Base-by-base conservation (phyloP, 30 jellyfish, hydroid and myxozoan species). In the Mastigias papua region DNA sequence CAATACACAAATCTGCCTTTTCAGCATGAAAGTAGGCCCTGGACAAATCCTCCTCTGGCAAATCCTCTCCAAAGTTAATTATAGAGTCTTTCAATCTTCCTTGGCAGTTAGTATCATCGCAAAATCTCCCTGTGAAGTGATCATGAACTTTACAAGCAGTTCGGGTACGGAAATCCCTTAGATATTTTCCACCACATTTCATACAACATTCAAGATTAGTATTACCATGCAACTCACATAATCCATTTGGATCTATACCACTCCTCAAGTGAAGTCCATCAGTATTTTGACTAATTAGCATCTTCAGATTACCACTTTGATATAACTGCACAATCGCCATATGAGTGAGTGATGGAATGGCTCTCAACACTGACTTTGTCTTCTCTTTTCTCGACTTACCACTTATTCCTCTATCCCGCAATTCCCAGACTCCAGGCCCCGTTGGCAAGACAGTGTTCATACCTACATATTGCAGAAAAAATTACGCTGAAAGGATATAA, bases 351-450 rank as follows among this genome's bases (percentile, higher is more conserved):
- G 98, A 87, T 8, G 98, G 98, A 16, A 93, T 69, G 23, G 98
- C 98, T 64, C 82, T 90, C 60, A 93, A 62, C 29, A 76, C 86
- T 2, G 89, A 48, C 48, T 61, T 74, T 0, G 87, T 85, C 34
- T 75, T 84, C 21, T 79, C 84, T 25, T 28, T 78, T 48, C 82
- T 86, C 3, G 96, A 31, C 28, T 75, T 72, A 5, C 60, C 78
- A 13, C 28, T 29, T 26, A 82, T n/a, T 22, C 93, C 93, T 28
- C 33, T 68, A 65, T 93, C 98, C 26, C 88, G 58, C 33, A 93
- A 69, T 74, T 93, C 98, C 98, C 98, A 93, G 26, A 61, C 98
- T n/a, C 98, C 98, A 6, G 98, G 98, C 3, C 98, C 98, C 0
- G 98, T 87, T 64, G 88, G 77, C 31, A 93, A 61, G 11, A 93